Conservation (phyloP, 1,140 invertebrate genomes). For the Heliothis virescens region DNA sequence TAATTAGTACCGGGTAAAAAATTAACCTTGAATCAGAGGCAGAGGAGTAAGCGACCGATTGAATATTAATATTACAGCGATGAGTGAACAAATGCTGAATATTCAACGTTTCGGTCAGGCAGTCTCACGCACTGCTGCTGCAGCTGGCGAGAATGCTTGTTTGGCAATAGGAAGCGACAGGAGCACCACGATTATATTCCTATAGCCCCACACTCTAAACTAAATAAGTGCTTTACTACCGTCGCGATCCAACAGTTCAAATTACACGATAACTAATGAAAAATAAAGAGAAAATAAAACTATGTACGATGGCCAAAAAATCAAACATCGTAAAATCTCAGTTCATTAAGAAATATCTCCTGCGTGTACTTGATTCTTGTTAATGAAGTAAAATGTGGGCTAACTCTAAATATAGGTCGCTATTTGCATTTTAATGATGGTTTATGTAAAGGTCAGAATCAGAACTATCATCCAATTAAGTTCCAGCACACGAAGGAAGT, state of each 20-base stretch:
- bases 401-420: slow-evolving; percentile 40
- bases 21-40: slow-evolving; percentile 75
- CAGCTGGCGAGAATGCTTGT: slow-evolving; percentile 26
- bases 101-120: slow-evolving; percentile 77
- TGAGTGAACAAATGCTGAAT: slow-evolving; percentile 76
- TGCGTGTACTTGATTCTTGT: too few species aligned
- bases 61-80: slow-evolving; percentile 71
- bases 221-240: neutral
- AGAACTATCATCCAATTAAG: slow-evolving; percentile 57
- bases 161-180: slow-evolving; percentile 47
- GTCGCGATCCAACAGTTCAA: neutral
- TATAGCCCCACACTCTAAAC: neutral
- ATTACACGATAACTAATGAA: neutral
- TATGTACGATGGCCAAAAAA: too few species aligned
- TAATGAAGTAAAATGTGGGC: slow-evolving; percentile 34
- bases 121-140: slow-evolving; percentile 64
- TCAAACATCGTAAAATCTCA: neutral
- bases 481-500: slow-evolving; percentile 61
- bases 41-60: slow-evolving; percentile 73
- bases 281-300: neutral
- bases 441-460: slow-evolving; percentile 61
- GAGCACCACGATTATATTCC: neutral
- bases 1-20: slow-evolving; percentile 71
- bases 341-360: too few species aligned
- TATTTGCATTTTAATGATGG: slow-evolving; percentile 44